Evolutionary conservation across 2,888 invertebrate genomes (phyloP).

Genomic region (Chalcis sispes): DNA sequence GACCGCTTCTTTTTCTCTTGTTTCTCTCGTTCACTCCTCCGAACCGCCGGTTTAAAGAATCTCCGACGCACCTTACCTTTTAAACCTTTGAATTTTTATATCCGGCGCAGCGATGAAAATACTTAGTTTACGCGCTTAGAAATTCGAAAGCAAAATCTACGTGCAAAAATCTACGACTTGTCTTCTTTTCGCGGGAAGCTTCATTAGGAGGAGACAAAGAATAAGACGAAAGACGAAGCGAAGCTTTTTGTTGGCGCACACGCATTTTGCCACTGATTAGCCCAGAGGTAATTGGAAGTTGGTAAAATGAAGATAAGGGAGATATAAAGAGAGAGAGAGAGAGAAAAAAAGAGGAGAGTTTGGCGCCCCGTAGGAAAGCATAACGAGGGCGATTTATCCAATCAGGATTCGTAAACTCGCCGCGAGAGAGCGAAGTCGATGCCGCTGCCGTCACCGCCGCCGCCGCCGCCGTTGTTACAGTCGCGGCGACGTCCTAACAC

Average conservation of each 20-base stretch:
- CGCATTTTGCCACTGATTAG: constrained; percentile 24
- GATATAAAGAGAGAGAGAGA: background rate
- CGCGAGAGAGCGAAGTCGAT: constrained; percentile 46
- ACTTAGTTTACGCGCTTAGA: too few species aligned
- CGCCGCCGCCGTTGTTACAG: constrained; percentile 19
- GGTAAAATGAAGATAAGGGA: constrained; percentile 2
- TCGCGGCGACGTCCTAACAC: constrained; percentile 68
- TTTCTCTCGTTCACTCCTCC: background rate
- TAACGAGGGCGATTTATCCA: constrained; percentile 64
- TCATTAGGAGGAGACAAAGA: too few species aligned
- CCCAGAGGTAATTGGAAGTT: constrained; percentile 29
- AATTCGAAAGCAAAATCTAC: background rate
- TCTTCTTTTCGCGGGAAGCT: background rate
- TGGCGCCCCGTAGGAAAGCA: constrained; percentile 54
- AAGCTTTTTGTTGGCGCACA: background rate
- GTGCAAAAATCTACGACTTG: background rate
- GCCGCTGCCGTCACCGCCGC: constrained; percentile 20
- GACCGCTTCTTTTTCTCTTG: constrained; percentile 49
- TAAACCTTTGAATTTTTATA: too few species aligned
- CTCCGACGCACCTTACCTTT: too few species aligned
- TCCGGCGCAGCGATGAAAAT: background rate
- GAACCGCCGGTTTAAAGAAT: constrained; percentile 18
- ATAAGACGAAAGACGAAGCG: background rate
- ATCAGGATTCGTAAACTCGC: constrained; percentile 60
- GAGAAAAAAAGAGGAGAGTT: constrained; percentile 18